Percentiles rank a stretch among this genome's conserved stretches.
These are phyloP conservation scores for Gymnogyps californianus DNA, from an alignment of 2,113 vertebrate species.

Conservation along the genomic window DNA sequence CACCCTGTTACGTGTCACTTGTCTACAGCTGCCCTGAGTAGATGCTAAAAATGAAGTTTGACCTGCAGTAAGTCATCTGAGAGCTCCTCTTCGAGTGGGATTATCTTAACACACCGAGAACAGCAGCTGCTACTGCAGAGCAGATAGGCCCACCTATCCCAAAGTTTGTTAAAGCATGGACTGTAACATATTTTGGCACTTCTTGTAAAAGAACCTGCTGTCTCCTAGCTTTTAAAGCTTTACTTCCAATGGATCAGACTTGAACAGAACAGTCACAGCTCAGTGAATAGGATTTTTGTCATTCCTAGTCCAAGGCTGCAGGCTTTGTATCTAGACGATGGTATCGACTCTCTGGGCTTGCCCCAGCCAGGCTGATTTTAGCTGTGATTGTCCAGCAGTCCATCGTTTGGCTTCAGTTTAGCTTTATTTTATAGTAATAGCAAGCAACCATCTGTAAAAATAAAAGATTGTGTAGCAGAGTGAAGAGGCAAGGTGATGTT, in stretches of 20 bases:
- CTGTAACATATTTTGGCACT: not conserved
- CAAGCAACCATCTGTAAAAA: not conserved
- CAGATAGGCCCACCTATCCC: not conserved
- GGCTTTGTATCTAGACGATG: accelerated
- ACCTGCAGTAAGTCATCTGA: not conserved
- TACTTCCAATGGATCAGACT: not conserved
- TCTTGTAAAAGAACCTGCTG: not conserved
- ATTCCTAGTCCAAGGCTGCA: not conserved
- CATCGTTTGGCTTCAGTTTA: not conserved
- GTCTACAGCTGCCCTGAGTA: not conserved
- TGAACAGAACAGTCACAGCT: not conserved
- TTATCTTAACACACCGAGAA: not conserved
- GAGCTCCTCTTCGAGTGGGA: not conserved
- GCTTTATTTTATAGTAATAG: not conserved
- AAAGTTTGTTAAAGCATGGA: not conserved
- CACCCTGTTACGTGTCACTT: not conserved
- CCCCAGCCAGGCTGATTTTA: not conserved
- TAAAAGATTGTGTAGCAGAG: not conserved
- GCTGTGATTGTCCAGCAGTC: not conserved
- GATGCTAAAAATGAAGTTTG: not conserved
- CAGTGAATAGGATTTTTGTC: not conserved
- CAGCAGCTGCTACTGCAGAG: not conserved
- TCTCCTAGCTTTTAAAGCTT: not conserved
- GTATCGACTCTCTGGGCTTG: not conserved
- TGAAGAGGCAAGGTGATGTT: not conserved